Evolutionary conservation across 2,113 vertebrate genomes (phyloP).

Genomic region (Megalops atlanticus): DNA sequence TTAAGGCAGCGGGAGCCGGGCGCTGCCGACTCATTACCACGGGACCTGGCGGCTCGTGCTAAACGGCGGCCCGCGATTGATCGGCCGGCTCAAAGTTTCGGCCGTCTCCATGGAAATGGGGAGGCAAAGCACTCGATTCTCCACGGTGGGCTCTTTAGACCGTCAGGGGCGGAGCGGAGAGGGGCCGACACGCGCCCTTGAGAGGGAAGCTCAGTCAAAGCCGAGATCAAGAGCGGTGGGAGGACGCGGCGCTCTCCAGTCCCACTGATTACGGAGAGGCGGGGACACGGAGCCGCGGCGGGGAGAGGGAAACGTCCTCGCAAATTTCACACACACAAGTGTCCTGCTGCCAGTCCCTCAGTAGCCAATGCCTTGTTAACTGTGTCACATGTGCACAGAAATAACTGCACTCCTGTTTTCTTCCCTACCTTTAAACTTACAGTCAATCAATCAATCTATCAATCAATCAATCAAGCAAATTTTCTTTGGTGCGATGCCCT

Average conservation of each 20-base stretch:
- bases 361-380: no score
- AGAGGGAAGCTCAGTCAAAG: background rate
- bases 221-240: background rate
- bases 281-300: background rate
- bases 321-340: background rate
- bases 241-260: background rate
- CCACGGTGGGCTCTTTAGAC: slow-evolving; percentile 19
- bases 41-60: background rate
- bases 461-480: no score
- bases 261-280: slow-evolving; percentile 7
- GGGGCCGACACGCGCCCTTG: background rate
- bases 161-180: background rate
- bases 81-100: slow-evolving; percentile 23
- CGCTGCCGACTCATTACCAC: background rate
- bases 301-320: background rate
- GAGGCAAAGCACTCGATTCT: slow-evolving; percentile 25
- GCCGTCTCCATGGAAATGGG: slow-evolving; percentile 29
- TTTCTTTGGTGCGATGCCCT: no score
- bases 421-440: no score
- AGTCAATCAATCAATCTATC: no score
- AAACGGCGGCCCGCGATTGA: background rate
- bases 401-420: no score
- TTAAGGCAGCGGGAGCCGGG: background rate
- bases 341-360: no score
- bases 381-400: no score